Conservation (phyloP, 2,113 vertebrate species). For the Microcebus lehilahytsara region DNA sequence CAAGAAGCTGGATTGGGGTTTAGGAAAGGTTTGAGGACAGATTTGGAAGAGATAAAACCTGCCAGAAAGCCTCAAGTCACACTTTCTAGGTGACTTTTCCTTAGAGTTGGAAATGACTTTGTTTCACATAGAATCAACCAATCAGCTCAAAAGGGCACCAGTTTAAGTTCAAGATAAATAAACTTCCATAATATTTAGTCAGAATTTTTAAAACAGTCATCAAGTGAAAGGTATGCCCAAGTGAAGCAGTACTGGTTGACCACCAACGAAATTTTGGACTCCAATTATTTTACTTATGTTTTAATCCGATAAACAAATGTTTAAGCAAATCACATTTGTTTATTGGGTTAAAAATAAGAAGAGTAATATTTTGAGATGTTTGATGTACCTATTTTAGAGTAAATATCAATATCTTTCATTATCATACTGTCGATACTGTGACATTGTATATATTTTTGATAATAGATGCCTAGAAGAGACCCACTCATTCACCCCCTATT, state of each 20-base stretch:
- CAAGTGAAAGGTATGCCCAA: background rate
- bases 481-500: background rate
- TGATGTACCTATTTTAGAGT: background rate
- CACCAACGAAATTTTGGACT: background rate
- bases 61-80: background rate
- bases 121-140: background rate
- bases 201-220: background rate
- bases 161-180: background rate
- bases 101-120: background rate
- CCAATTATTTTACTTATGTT: background rate
- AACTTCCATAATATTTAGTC: background rate
- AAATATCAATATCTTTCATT: background rate
- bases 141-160: background rate
- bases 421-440: background rate
- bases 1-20: background rate
- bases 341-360: background rate
- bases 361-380: background rate
- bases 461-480: background rate
- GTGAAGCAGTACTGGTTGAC: background rate
- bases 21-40: background rate
- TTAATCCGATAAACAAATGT: background rate
- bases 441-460: background rate
- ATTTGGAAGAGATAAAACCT: background rate
- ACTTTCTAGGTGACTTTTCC: background rate
- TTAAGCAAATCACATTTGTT: background rate